Evolutionary conservation across 1,140 invertebrate genomes (phyloP), one percentile per base, ranked within the genome.

Genomic region (Ctenoplectra terminalis): DNA sequence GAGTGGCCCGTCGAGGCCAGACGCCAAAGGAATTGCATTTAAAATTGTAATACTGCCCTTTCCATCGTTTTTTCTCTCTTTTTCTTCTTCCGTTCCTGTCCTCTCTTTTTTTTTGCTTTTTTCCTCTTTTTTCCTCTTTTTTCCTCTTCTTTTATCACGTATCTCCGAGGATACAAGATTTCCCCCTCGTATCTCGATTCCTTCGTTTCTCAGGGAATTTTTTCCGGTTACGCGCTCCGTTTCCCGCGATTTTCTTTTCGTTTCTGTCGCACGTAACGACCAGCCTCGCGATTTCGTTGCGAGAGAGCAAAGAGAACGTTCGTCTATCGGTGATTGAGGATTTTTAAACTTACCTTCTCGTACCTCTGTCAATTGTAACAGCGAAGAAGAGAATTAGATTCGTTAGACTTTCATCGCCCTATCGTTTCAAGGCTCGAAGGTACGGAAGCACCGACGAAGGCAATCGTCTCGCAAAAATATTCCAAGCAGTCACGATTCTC

Each of bases 21-120:
- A 74, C 79, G 70, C 72, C 58, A 56, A 82, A 83, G 80, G 78
- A 87, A 92, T 92, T 92, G 87, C 91, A 92, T 92, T 92, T 92
- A 89, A 91, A 92, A 92, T 91, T 91, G 85, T 92, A 91, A 92
- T 92, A 84, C 40, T 48, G 29, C 56, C 69, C 71, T 71, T 84
- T 76, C 81, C 74, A 52, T 48, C n/a, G 23, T 20, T 26, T 40
- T 46, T 5, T 15, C 34, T 23, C 31, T 29, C 48, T 20, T 31
- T 56, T 20, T n/a, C 34, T 5, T 34, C 40, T 34, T 37, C 43
- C n/a, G 40, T 74, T 26, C n/a, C 7, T 7, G 3, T 8, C 52
- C 48, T 34, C 13, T 37, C 6, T 34, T 2, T 23, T 0, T 13
- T 3, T 17, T 40, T 23, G 43, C 6, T 3, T 43, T 60, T 11